A percentile compares a stretch with the other conserved stretches of the same genome.
These are phyloP conservation scores for Pterostichus niger DNA, from an alignment of 2,888 invertebrate species.

Conservation along the genomic window DNA sequence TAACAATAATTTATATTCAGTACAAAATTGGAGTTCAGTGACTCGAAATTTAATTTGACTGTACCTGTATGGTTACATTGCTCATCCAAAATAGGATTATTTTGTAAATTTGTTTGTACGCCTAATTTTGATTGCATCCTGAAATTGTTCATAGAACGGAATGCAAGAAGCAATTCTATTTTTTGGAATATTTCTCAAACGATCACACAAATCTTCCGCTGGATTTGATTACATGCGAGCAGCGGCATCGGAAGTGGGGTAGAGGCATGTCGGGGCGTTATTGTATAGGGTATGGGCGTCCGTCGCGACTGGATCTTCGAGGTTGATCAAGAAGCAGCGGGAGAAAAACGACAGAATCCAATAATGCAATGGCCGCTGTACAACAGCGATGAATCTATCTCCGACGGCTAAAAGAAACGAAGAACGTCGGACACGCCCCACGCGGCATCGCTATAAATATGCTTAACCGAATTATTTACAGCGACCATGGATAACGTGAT, in stretches of 20 bases:
- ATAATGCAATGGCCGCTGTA: constrained; percentile 55
- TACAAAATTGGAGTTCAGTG: too few relatives aligned
- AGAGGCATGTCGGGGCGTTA: constrained; percentile 7
- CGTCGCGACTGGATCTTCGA: constrained; percentile 49
- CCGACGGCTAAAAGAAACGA: constrained; percentile 34
- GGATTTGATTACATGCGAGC: constrained; percentile 56
- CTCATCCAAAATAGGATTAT: too few relatives aligned
- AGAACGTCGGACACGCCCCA: constrained; percentile 18
- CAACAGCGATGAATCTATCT: constrained; percentile 52
- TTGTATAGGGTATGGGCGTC: constrained; percentile 48
- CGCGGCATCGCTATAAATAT: constrained; percentile 63
- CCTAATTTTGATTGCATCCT: constrained; percentile 10
- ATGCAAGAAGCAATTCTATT: constrained; percentile 54
- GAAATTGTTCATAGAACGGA: neutral
- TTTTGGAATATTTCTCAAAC: constrained; percentile 61
- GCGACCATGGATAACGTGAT: constrained; percentile 60
- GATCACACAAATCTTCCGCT: constrained; percentile 61
- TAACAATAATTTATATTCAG: too few relatives aligned
- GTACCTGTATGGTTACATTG: too few relatives aligned
- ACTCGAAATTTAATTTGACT: too few relatives aligned
- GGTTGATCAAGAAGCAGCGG: constrained; percentile 47
- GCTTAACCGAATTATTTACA: constrained; percentile 65
- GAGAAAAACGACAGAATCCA: constrained; percentile 58
- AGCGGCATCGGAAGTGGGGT: constrained; percentile 1
- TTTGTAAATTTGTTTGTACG: too few relatives aligned